phyloP scores from a whole-genome alignment of 1,140 invertebrate genomes.

The Drosophila bocqueti region DNA sequence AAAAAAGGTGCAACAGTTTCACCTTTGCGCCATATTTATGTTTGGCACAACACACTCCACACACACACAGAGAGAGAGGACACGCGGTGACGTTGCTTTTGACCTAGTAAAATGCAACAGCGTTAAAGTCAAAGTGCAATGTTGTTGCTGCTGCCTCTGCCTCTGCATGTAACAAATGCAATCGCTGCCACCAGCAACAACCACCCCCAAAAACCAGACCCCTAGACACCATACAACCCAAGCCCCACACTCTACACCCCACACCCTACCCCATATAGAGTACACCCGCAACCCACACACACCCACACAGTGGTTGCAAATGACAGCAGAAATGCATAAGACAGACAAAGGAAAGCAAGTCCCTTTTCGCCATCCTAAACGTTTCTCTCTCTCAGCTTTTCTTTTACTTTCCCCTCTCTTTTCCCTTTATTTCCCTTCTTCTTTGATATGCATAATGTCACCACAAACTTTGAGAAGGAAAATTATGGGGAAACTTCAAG shows the following conservation, averaged over 20 bases:
- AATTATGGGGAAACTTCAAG: slow-evolving; percentile 11
- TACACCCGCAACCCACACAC: background rate
- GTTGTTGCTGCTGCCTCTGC: slow-evolving; percentile 33
- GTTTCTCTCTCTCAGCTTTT: background rate
- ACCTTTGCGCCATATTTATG: slow-evolving; percentile 79
- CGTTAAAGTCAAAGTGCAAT: slow-evolving; percentile 79
- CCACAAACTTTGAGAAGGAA: slow-evolving; percentile 6
- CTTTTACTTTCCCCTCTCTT: background rate
- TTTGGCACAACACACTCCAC: slow-evolving; percentile 61
- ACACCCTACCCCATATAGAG: background rate
- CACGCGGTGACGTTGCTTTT: slow-evolving; percentile 73
- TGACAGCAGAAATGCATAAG: slow-evolving; percentile 53
- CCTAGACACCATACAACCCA: slow-evolving; percentile 11
- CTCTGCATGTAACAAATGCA: slow-evolving; percentile 56
- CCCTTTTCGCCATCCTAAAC: slow-evolving; percentile 11
- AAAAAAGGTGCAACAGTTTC: slow-evolving; percentile 70
- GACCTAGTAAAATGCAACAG: slow-evolving; percentile 81
- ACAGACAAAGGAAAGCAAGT: slow-evolving; percentile 39
- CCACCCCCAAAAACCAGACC: slow-evolving; percentile 18
- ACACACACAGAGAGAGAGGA: slow-evolving; percentile 5
- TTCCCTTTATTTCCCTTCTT: background rate
- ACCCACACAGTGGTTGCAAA: slow-evolving; percentile 38
- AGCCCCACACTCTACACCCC: background rate
- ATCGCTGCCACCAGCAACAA: slow-evolving; percentile 44
- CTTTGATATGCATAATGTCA: slow-evolving; percentile 32